Conservation (phyloP, 30 jellyfish, hydroid and myxozoan species). For the Pseudorhiza aurosa region DNA sequence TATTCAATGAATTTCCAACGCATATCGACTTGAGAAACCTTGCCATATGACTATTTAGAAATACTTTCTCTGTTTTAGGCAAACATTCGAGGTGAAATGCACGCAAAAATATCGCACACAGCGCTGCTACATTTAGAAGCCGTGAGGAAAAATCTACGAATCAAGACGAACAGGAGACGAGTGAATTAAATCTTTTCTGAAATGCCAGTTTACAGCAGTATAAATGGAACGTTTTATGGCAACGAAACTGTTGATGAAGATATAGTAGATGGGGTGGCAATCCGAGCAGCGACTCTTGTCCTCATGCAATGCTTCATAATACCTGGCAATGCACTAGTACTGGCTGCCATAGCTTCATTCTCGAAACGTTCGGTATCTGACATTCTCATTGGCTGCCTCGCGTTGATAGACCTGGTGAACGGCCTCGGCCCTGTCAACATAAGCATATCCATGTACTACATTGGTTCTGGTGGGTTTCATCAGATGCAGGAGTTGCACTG, state of each 20-base stretch:
- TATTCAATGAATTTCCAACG: too few relatives aligned
- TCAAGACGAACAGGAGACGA: too few relatives aligned
- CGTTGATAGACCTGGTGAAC: slow-evolving; percentile 66
- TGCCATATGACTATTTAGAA: too few relatives aligned
- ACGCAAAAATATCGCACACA: too few relatives aligned
- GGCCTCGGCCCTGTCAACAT: slow-evolving; percentile 85
- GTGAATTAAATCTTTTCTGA: too few relatives aligned
- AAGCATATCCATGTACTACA: slow-evolving; percentile 48
- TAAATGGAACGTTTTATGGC: background rate
- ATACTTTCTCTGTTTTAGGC: too few relatives aligned
- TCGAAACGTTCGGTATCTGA: slow-evolving; percentile 55
- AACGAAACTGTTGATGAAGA: background rate
- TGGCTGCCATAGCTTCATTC: slow-evolving; percentile 37
- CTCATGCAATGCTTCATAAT: slow-evolving; percentile 63
- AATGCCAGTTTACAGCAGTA: background rate
- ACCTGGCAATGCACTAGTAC: slow-evolving; percentile 59
- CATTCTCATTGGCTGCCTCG: slow-evolving; percentile 62
- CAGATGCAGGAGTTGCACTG: background rate
- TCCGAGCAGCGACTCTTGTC: slow-evolving; percentile 45
- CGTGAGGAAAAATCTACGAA: too few relatives aligned
- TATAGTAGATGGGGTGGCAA: slow-evolving; percentile 14
- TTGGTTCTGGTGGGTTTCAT: slow-evolving; percentile 29
- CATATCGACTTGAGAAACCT: too few relatives aligned
- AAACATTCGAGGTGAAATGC: too few relatives aligned
- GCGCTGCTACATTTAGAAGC: too few relatives aligned